These are phyloP conservation scores for Ictalurus punctatus DNA, from an alignment of 2,113 vertebrate species.

Conservation along the genomic window DNA sequence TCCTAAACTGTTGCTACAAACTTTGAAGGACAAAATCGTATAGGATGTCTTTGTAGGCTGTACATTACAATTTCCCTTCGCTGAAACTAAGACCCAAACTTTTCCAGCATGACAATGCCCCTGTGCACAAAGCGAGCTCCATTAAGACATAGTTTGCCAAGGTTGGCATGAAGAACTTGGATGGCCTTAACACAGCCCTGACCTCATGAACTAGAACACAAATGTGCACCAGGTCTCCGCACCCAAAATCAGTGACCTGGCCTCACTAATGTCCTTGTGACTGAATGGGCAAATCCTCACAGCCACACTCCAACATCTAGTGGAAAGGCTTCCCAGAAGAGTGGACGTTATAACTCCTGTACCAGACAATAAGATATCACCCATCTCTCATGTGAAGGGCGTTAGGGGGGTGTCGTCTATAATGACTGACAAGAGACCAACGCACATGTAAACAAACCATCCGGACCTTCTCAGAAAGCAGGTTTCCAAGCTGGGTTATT, in stretches of 20 bases:
- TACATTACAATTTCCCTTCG: background rate
- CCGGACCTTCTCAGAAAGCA: background rate
- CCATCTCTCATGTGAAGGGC: too few species aligned
- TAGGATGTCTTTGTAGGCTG: background rate
- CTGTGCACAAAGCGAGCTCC: background rate
- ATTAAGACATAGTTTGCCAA: background rate
- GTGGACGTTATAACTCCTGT: background rate
- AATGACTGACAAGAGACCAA: background rate
- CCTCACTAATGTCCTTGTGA: background rate
- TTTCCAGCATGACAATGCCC: background rate
- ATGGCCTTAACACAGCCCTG: background rate
- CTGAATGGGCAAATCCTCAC: background rate
- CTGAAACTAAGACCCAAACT: background rate
- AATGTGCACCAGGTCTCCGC: background rate
- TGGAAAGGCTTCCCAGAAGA: background rate
- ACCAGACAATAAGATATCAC: too few species aligned
- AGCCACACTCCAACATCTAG: background rate
- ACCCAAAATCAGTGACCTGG: background rate
- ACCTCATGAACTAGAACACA: background rate
- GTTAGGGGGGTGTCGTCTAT: background rate
- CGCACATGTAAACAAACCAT: background rate
- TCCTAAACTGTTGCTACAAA: background rate
- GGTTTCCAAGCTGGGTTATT: background rate
- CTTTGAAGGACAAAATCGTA: background rate
- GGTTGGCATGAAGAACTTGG: background rate